A percentile compares a stretch with the other conserved stretches of the same genome.
Evolutionary conservation across 2,113 vertebrate genomes (phyloP).

Genomic region (Centropus bengalensis): DNA sequence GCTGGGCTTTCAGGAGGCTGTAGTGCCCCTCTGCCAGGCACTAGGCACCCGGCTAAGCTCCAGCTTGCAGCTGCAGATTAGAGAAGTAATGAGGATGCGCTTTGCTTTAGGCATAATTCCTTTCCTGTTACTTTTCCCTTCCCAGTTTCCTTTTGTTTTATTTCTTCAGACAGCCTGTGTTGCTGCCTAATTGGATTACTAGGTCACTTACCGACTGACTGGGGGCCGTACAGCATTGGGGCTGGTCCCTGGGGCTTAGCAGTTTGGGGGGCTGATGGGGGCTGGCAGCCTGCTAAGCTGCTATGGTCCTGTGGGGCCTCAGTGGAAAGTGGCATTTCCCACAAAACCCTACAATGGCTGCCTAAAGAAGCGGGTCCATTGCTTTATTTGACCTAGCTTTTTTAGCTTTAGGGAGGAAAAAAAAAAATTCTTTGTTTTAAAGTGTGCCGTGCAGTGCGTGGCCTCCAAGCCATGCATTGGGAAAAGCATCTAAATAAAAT

Average conservation of each 20-base stretch:
- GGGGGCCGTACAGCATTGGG: background rate
- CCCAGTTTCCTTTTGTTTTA: background rate
- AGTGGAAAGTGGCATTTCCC: background rate
- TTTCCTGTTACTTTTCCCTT: background rate
- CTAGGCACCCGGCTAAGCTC: background rate
- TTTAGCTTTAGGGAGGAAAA: background rate
- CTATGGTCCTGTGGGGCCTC: fast-evolving
- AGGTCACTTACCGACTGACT: background rate
- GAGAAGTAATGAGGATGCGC: background rate
- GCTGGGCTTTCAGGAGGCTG: background rate
- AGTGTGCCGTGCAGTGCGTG: fast-evolving
- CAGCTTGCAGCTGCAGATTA: background rate
- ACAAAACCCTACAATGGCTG: fast-evolving
- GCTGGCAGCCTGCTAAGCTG: background rate
- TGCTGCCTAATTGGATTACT: slow-evolving; percentile 26
- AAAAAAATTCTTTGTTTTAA: background rate
- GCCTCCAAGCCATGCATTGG: background rate
- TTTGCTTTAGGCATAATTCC: background rate
- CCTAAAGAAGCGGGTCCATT: background rate
- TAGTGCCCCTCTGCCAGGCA: background rate
- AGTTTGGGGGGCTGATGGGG: background rate
- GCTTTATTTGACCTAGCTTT: background rate
- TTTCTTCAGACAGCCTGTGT: background rate
- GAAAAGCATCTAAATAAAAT: background rate
- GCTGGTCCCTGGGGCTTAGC: background rate